Conservation (phyloP, 1,140 invertebrate species). For the Zaprionus ornatus region DNA sequence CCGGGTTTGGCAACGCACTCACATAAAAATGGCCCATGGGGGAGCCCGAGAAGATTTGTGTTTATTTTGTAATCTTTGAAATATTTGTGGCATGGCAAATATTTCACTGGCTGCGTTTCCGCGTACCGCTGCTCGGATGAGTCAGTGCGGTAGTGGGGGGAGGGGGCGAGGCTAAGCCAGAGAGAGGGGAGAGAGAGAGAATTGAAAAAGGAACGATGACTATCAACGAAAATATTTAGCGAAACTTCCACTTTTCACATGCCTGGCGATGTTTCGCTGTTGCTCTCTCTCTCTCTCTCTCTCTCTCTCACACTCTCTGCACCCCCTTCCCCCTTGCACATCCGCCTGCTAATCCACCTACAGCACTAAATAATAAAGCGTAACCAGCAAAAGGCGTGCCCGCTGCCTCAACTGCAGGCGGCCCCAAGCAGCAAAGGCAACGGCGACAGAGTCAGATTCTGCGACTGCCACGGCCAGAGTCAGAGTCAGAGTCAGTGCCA, state of each 20-base stretch:
- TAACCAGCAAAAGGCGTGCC: slow-evolving; percentile 80
- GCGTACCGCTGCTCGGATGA: slow-evolving; percentile 37
- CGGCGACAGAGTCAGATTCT: slow-evolving; percentile 6
- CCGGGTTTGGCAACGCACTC: slow-evolving; percentile 35
- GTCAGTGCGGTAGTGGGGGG: background rate
- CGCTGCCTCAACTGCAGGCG: slow-evolving; percentile 23
- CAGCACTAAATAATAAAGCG: slow-evolving; percentile 80
- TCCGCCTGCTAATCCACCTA: slow-evolving; percentile 57
- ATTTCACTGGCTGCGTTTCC: slow-evolving; percentile 71
- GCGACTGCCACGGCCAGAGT: slow-evolving; percentile 22
- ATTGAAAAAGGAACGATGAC: slow-evolving; percentile 48
- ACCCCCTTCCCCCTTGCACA: background rate
- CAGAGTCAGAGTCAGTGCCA: slow-evolving; percentile 11
- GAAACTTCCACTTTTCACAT: slow-evolving; percentile 76
- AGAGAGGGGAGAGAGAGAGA: background rate
- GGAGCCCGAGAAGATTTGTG: slow-evolving; percentile 64
- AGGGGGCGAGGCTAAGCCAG: background rate
- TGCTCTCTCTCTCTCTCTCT: background rate
- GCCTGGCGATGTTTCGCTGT: background rate
- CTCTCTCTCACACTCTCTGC: background rate
- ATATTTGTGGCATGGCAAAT: slow-evolving; percentile 81
- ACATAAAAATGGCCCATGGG: slow-evolving; percentile 37
- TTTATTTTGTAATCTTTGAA: slow-evolving; percentile 81
- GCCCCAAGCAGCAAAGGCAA: background rate
- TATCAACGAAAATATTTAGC: slow-evolving; percentile 65